Conservation (phyloP, 92 coral and sea anemone species). For the Virgularia gustaviana region DNA sequence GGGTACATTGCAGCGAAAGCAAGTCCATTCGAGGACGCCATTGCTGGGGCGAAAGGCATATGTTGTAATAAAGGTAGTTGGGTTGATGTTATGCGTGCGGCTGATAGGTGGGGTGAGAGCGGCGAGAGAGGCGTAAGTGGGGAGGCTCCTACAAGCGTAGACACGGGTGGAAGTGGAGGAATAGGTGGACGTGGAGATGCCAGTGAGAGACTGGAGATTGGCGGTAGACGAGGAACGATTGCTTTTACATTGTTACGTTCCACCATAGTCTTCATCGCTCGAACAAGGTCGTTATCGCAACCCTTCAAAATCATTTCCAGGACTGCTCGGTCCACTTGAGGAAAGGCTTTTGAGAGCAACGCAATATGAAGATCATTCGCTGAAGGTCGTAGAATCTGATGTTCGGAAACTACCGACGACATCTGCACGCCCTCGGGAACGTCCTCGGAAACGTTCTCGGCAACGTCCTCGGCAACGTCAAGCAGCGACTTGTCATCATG, state of each 20-base stretch:
- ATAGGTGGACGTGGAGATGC: neutral
- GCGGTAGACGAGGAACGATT: neutral
- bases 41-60: neutral
- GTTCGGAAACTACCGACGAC: neutral
- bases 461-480: neutral
- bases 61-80: too few relatives aligned
- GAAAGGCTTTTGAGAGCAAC: conserved; percentile 6
- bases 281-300: neutral
- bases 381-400: too few relatives aligned
- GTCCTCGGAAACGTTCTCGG: too few relatives aligned
- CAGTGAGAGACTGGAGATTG: neutral
- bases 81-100: neutral
- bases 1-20: neutral
- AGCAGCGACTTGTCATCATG: neutral
- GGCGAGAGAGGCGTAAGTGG: too few relatives aligned
- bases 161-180: neutral
- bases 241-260: neutral
- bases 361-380: neutral
- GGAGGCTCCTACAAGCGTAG: neutral
- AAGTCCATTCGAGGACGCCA: neutral
- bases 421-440: too few relatives aligned
- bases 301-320: conserved; percentile 2
- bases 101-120: too few relatives aligned
- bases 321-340: neutral
- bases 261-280: neutral